A percentile compares a stretch with the other conserved stretches of the same genome.
phyloP scores from a whole-genome alignment of 2,888 invertebrate species.

The Cerastis rubricosa region DNA sequence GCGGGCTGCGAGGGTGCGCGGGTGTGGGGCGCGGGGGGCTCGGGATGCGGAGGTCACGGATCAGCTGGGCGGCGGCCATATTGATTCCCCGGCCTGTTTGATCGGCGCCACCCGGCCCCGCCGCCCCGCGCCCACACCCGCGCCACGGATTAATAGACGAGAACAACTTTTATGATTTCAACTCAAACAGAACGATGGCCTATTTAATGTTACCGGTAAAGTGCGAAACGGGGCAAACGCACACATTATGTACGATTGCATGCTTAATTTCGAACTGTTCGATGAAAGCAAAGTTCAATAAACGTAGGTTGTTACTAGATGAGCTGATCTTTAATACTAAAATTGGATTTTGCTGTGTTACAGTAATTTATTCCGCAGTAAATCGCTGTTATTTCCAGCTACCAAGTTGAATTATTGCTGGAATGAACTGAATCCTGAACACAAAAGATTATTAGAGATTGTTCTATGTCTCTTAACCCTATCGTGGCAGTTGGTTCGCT shows the following conservation, averaged over 20 bases:
- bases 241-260: constrained; percentile 57
- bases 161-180: constrained; percentile 91
- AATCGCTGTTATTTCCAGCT: constrained; percentile 44
- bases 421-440: constrained; percentile 30
- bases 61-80: constrained; percentile 91
- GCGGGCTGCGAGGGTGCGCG: constrained; percentile 72
- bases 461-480: constrained; percentile 37
- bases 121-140: constrained; percentile 70
- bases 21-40: constrained; percentile 71
- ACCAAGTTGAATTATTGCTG: constrained; percentile 36
- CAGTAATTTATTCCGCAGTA: constrained; percentile 50
- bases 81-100: constrained; percentile 90
- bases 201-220: constrained; percentile 76
- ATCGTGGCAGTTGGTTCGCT: constrained; percentile 35
- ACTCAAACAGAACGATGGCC: constrained; percentile 85
- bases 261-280: constrained; percentile 39
- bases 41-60: constrained; percentile 88
- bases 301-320: constrained; percentile 43
- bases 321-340: constrained; percentile 52
- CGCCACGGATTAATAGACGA: constrained; percentile 88
- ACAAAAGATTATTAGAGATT: constrained; percentile 47
- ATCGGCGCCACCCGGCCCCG: constrained; percentile 85
- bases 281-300: constrained; percentile 35
- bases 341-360: constrained; percentile 47
- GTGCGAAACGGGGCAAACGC: constrained; percentile 61